A percentile compares a stretch with the other conserved stretches of the same genome.
Evolutionary conservation across 2,113 vertebrate genomes (phyloP).

Genomic region (Chaenogobius annularis): DNA sequence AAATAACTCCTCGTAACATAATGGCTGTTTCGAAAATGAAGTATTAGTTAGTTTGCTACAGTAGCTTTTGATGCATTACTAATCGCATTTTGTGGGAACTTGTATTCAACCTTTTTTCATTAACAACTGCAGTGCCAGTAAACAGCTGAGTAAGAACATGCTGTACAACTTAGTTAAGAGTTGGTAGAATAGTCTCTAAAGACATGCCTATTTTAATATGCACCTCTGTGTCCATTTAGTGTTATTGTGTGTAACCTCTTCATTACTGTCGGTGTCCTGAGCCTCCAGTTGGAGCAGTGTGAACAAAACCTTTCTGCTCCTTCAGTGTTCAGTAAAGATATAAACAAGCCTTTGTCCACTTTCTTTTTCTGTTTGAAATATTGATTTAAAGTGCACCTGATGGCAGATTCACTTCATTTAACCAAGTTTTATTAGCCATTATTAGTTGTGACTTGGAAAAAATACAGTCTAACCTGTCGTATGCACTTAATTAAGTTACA

Average conservation of each 20-base stretch:
- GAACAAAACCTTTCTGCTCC: conserved; percentile 49
- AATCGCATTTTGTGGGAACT: conserved; percentile 46
- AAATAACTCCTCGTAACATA: conserved; percentile 21
- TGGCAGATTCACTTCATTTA: too few species aligned
- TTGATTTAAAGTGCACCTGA: too few species aligned
- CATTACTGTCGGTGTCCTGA: conserved; percentile 40
- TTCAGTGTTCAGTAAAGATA: conserved; percentile 54
- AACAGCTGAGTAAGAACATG: conserved; percentile 28
- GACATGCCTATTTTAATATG: conserved; percentile 50
- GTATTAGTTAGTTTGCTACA: conserved; percentile 25
- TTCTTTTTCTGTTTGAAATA: neutral
- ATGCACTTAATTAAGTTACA: too few species aligned
- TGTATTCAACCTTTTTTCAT: conserved; percentile 34
- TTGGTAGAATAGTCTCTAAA: conserved; percentile 37
- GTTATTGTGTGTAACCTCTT: conserved; percentile 53
- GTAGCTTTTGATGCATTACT: conserved; percentile 32
- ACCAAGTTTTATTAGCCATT: too few species aligned
- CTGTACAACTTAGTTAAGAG: conserved; percentile 39
- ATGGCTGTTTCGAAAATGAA: conserved; percentile 21
- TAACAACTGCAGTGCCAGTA: conserved; percentile 27
- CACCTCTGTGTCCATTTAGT: conserved; percentile 50
- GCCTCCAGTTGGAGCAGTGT: conserved; percentile 28
- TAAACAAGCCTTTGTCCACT: conserved; percentile 38
- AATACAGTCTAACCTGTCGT: too few species aligned
- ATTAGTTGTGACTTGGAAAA: too few species aligned